Evolutionary conservation across 2,888 invertebrate species (phyloP), one percentile per base, ranked within the genome.

Genomic region (Dasypogon diadema): DNA sequence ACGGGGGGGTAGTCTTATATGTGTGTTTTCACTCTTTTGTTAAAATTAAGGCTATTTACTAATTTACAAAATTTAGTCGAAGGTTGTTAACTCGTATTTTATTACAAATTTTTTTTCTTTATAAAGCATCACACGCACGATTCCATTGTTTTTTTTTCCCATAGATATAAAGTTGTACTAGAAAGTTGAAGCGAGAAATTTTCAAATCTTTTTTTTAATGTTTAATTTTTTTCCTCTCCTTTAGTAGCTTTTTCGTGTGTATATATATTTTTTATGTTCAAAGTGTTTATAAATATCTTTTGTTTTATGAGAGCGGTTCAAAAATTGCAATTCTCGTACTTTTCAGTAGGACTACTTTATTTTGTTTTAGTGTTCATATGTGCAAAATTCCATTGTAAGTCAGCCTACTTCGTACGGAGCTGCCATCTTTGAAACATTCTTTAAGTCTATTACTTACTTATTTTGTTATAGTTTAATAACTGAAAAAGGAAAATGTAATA

Each of bases 91-190:
- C 34, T 70, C 24, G 16, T 68, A 26, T 70, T n/a, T n/a, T n/a
- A n/a, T n/a, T n/a, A n/a, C n/a, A n/a, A n/a, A n/a, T n/a, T n/a
- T n/a, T n/a, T n/a, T n/a, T n/a, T n/a, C n/a, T 46, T 30, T 48
- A 51, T 51, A 70, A 65, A 70, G 70, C 70, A 70, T 54, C 54
- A 48, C 65, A 68, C 65, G 48, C 54, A 70, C 70, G 18, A 51
- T 68, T 68, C 24, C 8, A 16, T 1, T 63, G 1, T 21, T 42
- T 63, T 46, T 22, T 68, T 16, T 42, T 21, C 16, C 16, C 12
- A 30, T 14, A 46, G 46, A 22, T 46, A 18, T 22, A 46, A 24
- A 65, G 46, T 65, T 65, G 65, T 65, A 65, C 65, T 65, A 65
- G 65, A 65, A 12, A 65, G 22, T 46, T 12, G 10, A 65, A 65